Conservation (phyloP, 2,113 vertebrate species). For the Arothron firmamentum region DNA sequence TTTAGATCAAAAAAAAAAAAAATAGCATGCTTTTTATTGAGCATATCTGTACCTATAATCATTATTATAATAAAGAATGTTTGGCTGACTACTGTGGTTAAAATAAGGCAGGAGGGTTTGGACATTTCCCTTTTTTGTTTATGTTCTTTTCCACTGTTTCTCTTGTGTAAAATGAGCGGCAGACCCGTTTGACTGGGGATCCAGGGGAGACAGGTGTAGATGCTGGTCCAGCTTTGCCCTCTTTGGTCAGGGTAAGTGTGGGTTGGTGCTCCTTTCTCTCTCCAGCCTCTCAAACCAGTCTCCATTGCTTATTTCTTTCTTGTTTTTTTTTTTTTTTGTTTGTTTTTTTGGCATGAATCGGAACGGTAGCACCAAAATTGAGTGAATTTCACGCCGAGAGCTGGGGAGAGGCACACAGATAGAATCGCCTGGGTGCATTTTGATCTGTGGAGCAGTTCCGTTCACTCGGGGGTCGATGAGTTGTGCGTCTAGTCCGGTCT, state of each 20-base stretch:
- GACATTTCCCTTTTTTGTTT: constrained; percentile 66
- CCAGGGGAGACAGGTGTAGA: constrained; percentile 57
- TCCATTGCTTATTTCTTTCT: no score
- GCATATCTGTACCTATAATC: constrained; percentile 67
- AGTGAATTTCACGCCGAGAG: constrained; percentile 39
- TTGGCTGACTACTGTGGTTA: constrained; percentile 65
- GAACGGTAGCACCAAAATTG: neutral
- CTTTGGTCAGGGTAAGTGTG: constrained; percentile 66
- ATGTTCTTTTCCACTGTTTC: constrained; percentile 60
- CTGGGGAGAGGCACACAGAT: constrained; percentile 73
- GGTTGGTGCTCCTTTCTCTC: constrained; percentile 67
- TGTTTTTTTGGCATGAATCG: constrained; percentile 7
- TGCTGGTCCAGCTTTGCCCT: constrained; percentile 62
- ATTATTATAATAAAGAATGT: constrained; percentile 73
- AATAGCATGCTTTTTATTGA: constrained; percentile 71
- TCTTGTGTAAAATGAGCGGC: constrained; percentile 61
- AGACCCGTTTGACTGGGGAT: constrained; percentile 65
- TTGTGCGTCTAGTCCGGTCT: constrained; percentile 63
- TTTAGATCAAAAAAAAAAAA: constrained; percentile 36
- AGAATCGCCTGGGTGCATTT: constrained; percentile 68
- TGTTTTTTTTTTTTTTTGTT: neutral
- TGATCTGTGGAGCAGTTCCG: constrained; percentile 70
- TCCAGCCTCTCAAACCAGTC: constrained; percentile 1
- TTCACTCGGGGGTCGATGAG: constrained; percentile 54
- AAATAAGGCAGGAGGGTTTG: constrained; percentile 66